A percentile compares a stretch with the other conserved stretches of the same genome.
Conservation (phyloP, 2,888 invertebrate species). For the Leptinotarsa juncta region DNA sequence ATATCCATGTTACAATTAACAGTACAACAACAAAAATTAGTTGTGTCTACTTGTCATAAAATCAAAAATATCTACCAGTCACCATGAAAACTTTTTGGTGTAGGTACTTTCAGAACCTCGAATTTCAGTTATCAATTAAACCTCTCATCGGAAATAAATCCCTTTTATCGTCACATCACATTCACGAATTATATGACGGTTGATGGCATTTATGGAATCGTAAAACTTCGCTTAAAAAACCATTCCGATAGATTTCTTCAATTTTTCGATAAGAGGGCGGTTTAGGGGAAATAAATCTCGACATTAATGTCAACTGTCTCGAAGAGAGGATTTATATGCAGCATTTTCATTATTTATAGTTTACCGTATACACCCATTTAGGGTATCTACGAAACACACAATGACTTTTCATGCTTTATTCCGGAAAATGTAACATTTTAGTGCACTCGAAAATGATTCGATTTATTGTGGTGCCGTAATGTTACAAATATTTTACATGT, state of each 20-base stretch:
- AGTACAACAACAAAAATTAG: too few relatives aligned
- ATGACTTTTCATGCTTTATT: conserved; percentile 29
- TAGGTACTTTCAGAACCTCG: background rate
- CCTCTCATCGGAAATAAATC: background rate
- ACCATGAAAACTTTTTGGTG: too few relatives aligned
- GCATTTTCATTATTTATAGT: conserved; percentile 63
- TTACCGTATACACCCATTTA: conserved; percentile 58
- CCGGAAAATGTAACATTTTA: conserved; percentile 14
- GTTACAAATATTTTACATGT: conserved; percentile 41
- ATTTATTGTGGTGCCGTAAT: conserved; percentile 31
- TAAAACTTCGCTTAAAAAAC: conserved; percentile 1
- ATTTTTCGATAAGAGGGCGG: conserved; percentile 22
- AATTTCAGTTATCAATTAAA: background rate
- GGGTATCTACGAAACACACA: conserved; percentile 40
- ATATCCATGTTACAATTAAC: too few relatives aligned
- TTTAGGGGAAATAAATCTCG: conserved; percentile 52
- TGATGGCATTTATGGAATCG: conserved; percentile 7
- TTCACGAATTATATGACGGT: background rate
- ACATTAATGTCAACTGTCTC: conserved; percentile 57
- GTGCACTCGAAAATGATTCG: conserved; percentile 13
- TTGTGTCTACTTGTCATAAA: too few relatives aligned
- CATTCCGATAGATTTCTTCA: conserved; percentile 18
- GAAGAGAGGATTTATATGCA: conserved; percentile 60
- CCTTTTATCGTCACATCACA: background rate
- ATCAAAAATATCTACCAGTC: too few relatives aligned